These are phyloP conservation scores for Drosophila macrothrix DNA, from an alignment of 2,888 invertebrate species.

Conservation along the genomic window DNA sequence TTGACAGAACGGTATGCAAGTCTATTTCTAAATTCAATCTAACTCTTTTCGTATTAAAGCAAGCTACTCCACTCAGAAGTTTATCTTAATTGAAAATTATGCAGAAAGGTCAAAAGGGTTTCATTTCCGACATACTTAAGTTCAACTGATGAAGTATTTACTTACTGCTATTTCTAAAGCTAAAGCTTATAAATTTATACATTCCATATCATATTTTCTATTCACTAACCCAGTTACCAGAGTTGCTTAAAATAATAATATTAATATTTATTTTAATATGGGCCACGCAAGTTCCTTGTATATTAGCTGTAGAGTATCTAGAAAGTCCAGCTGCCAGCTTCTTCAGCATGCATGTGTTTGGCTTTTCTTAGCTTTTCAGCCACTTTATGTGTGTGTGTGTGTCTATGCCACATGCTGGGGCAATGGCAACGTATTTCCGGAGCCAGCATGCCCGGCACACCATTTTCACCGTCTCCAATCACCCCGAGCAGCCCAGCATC, in stretches of 20 bases:
- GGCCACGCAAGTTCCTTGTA: neutral
- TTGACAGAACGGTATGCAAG: neutral
- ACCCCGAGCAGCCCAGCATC: constrained; percentile 14
- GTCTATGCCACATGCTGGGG: constrained; percentile 72
- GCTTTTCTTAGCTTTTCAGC: constrained; percentile 48
- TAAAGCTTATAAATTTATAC: neutral
- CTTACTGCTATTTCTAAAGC: neutral
- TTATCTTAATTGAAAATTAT: neutral
- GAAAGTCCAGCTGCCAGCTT: constrained; percentile 8
- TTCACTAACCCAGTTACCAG: neutral
- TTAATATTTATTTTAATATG: neutral
- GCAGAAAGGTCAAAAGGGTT: neutral
- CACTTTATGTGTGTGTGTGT: constrained; percentile 4
- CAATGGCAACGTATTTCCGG: constrained; percentile 77
- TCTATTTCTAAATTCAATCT: neutral
- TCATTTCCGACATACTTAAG: neutral
- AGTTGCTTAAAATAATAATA: neutral
- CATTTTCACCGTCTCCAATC: constrained; percentile 28
- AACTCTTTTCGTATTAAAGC: neutral
- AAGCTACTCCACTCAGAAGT: neutral
- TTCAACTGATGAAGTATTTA: neutral
- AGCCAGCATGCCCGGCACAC: constrained; percentile 34
- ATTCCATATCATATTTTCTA: neutral
- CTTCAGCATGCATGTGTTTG: constrained; percentile 6
- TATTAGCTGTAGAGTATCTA: constrained; percentile 16